A percentile compares a stretch with the other conserved stretches of the same genome.
phyloP scores from a whole-genome alignment of 1,140 invertebrate genomes.

The Zaprionus ornatus region DNA sequence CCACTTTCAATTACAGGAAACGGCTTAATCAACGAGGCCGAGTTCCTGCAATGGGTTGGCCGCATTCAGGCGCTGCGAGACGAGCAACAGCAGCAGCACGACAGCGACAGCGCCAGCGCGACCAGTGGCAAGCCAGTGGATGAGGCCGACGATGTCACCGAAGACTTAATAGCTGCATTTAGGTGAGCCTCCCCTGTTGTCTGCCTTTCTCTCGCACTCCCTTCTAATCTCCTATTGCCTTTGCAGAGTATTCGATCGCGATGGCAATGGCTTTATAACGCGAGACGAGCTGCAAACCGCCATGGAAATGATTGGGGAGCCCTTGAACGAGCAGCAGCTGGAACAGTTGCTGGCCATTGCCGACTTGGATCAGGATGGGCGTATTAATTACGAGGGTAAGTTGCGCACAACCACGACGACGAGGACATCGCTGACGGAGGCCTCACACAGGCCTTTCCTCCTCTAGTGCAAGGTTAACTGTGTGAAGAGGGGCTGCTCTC shows the following conservation, averaged over 20 bases:
- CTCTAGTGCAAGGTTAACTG: background rate
- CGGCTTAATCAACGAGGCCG: conserved; percentile 88
- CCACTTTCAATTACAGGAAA: conserved; percentile 84
- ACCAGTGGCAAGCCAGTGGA: conserved; percentile 64
- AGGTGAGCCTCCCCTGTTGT: conserved; percentile 84
- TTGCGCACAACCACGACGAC: conserved; percentile 72
- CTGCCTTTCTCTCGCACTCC: background rate
- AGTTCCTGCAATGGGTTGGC: conserved; percentile 89
- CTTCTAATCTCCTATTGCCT: conserved; percentile 17
- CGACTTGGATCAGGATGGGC: conserved; percentile 90
- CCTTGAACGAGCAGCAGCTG: conserved; percentile 88
- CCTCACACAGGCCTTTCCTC: background rate
- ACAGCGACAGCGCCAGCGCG: conserved; percentile 83
- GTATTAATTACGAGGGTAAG: conserved; percentile 91
- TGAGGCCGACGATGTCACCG: conserved; percentile 87
- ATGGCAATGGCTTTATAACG: conserved; percentile 91
- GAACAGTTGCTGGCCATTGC: conserved; percentile 89
- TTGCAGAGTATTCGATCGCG: conserved; percentile 89
- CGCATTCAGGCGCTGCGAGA: conserved; percentile 88
- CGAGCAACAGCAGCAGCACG: conserved; percentile 78
- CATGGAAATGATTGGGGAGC: conserved; percentile 91
- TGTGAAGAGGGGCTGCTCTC: background rate
- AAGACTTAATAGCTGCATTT: conserved; percentile 90
- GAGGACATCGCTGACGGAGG: conserved; percentile 59
- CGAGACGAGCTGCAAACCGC: conserved; percentile 89